Conservation (phyloP, 2,797 vertebrate species). For the Spea hammondii region DNA sequence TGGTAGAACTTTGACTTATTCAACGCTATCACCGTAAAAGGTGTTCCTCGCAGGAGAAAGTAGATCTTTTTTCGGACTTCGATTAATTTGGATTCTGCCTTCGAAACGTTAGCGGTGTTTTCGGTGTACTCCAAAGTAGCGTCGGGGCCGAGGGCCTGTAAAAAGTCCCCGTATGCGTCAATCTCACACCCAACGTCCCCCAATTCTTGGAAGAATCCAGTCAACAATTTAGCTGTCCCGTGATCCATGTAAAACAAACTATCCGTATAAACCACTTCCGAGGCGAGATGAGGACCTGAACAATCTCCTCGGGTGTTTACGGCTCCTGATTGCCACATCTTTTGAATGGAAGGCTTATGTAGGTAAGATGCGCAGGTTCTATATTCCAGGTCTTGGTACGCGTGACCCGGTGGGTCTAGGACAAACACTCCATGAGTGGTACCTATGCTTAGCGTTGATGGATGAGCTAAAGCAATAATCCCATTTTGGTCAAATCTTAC, state of each 20-base stretch:
- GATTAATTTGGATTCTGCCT: slow-evolving; percentile 67
- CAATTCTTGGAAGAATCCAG: slow-evolving; percentile 73
- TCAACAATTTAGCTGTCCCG: slow-evolving; percentile 65
- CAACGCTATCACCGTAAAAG: slow-evolving; percentile 22
- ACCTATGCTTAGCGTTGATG: slow-evolving; percentile 78
- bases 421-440: slow-evolving; percentile 93
- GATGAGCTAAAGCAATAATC: slow-evolving; percentile 90
- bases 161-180: slow-evolving; percentile 94
- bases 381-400: slow-evolving; percentile 68
- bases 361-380: slow-evolving; percentile 75
- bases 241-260: slow-evolving; percentile 89
- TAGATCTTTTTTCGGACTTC: slow-evolving; percentile 78
- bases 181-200: slow-evolving; percentile 81
- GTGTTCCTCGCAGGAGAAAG: slow-evolving; percentile 74
- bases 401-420: slow-evolving; percentile 63
- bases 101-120: slow-evolving; percentile 68
- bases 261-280: slow-evolving; percentile 87
- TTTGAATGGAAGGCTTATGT: slow-evolving; percentile 83
- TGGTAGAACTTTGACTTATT: slow-evolving; percentile 80
- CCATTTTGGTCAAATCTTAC: slow-evolving; percentile 81
- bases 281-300: not conserved
- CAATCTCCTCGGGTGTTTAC: slow-evolving; percentile 57
- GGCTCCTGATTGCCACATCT: slow-evolving; percentile 74
- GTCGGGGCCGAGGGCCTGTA: slow-evolving; percentile 83
- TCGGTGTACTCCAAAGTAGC: slow-evolving; percentile 76